Evolutionary conservation across 2,113 vertebrate genomes (phyloP).

Genomic region (Uria lomvia): DNA sequence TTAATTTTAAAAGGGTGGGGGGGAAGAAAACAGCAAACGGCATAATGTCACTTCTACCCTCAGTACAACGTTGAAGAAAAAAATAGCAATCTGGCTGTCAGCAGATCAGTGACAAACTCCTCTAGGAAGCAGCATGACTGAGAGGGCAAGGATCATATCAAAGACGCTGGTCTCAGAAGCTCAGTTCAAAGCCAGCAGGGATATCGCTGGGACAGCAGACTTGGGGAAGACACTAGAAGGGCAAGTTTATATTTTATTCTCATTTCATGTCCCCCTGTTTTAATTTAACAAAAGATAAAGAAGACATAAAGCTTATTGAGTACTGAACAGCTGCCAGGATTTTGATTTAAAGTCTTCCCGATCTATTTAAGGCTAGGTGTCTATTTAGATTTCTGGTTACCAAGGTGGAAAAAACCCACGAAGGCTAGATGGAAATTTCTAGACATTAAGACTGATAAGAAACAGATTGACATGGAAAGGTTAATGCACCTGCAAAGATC

Average conservation of each 20-base stretch:
- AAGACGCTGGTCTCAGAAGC: background rate
- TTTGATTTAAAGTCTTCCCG: background rate
- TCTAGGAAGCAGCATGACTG: constrained; percentile 29
- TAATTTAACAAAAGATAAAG: background rate
- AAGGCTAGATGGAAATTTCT: background rate
- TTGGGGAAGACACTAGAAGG: background rate
- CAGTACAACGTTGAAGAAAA: background rate
- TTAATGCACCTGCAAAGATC: background rate
- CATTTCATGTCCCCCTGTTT: background rate
- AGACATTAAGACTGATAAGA: background rate
- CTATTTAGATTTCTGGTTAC: background rate
- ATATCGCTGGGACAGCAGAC: background rate
- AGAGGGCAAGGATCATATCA: constrained; percentile 9
- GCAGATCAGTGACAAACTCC: constrained; percentile 10
- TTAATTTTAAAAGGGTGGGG: background rate
- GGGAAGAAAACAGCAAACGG: background rate
- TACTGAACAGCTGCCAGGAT: background rate
- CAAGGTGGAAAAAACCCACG: background rate
- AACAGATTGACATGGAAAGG: background rate
- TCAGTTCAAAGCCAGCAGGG: constrained; percentile 7
- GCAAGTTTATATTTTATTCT: background rate
- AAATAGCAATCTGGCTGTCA: constrained; percentile 3
- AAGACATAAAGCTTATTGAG: background rate
- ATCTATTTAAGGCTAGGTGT: background rate
- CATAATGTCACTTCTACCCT: background rate